Percentiles rank a stretch among this genome's conserved stretches.
These are phyloP conservation scores for Pachymerium ferrugineum DNA, from an alignment of 2,888 invertebrate genomes.

Conservation along the genomic window DNA sequence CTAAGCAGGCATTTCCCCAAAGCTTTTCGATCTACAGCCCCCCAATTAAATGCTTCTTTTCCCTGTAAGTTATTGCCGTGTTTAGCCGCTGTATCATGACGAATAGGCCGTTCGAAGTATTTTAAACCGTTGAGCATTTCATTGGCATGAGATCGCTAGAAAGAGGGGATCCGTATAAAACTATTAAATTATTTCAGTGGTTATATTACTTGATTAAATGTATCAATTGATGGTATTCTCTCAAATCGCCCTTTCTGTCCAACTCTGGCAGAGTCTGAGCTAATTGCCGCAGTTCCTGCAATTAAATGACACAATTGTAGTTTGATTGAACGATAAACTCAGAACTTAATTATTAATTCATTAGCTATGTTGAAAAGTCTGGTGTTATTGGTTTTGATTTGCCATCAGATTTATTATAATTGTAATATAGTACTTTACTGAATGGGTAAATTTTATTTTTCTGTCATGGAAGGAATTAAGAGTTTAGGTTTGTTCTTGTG, in stretches of 20 bases:
- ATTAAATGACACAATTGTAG: too few relatives aligned
- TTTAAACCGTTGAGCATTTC: slow-evolving; percentile 50
- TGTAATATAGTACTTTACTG: too few relatives aligned
- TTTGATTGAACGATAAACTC: too few relatives aligned
- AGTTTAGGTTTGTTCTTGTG: too few relatives aligned
- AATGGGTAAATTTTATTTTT: too few relatives aligned
- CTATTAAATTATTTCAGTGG: neutral
- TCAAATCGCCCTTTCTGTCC: slow-evolving; percentile 46
- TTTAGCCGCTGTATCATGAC: neutral
- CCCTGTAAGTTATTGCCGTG: slow-evolving; percentile 31
- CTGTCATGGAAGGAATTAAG: too few relatives aligned
- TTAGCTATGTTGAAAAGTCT: too few relatives aligned
- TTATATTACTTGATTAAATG: slow-evolving; percentile 54
- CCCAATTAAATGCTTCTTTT: slow-evolving; percentile 34
- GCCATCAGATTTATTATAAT: too few relatives aligned
- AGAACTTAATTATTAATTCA: too few relatives aligned
- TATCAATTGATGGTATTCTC: slow-evolving; percentile 52
- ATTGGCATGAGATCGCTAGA: slow-evolving; percentile 12
- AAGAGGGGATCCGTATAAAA: too few relatives aligned
- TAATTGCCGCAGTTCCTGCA: slow-evolving; percentile 45
- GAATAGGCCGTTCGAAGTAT: slow-evolving; percentile 49
- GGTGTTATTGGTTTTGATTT: slow-evolving; percentile 34
- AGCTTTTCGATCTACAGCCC: slow-evolving; percentile 21
- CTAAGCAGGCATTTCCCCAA: slow-evolving; percentile 51
- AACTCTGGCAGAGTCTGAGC: slow-evolving; percentile 43